Conservation (phyloP, 2,797 vertebrate genomes). For the Scolopax rusticola region DNA sequence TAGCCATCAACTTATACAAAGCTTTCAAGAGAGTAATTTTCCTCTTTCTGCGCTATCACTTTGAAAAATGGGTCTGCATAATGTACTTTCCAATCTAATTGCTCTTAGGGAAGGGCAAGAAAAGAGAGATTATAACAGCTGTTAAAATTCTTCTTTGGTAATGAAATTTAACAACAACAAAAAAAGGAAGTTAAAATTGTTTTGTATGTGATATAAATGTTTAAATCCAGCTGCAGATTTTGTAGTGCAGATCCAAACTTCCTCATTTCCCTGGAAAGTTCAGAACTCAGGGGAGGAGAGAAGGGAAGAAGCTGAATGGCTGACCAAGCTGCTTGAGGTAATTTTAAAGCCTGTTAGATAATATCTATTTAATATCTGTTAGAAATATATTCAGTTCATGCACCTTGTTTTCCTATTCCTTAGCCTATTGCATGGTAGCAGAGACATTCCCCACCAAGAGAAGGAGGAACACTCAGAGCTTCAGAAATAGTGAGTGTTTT, state of each 20-base stretch:
- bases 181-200: neutral
- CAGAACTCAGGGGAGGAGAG: neutral
- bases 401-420: neutral
- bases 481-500: neutral
- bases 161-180: neutral
- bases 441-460: neutral
- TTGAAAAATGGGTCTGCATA: constrained; percentile 12
- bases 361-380: neutral
- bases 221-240: neutral
- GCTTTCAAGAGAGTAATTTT: neutral
- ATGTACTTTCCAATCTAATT: neutral
- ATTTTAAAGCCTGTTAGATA: neutral
- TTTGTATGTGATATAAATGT: neutral
- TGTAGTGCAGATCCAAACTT: neutral
- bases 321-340: neutral
- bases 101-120: neutral
- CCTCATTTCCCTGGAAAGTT: neutral
- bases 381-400: neutral
- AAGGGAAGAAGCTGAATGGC: neutral
- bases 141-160: neutral
- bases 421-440: neutral
- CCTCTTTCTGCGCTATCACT: neutral
- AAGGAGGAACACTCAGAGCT: neutral
- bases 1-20: neutral
- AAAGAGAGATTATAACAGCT: neutral